Percentiles rank a stretch among this genome's conserved stretches.
Evolutionary conservation across 2,113 vertebrate species (phyloP).

Genomic region (Martes martes): DNA sequence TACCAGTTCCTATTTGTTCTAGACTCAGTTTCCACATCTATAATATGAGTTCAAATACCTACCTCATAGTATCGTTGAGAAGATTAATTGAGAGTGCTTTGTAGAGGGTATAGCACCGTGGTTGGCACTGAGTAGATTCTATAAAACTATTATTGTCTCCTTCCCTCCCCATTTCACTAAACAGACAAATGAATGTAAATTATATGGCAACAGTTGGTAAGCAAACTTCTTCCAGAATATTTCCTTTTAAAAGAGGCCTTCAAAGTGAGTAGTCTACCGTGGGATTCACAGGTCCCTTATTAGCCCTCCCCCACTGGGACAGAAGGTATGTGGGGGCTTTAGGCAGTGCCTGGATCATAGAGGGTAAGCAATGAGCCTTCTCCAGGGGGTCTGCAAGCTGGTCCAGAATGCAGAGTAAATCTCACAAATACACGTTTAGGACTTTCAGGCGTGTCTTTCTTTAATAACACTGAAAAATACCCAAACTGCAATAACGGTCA

Average conservation of each 20-base stretch:
- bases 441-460: not conserved
- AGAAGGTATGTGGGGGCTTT: not conserved
- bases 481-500: not conserved
- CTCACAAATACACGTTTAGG: not conserved
- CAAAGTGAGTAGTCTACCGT: not conserved
- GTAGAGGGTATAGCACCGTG: not conserved
- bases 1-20: not conserved
- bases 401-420: not conserved
- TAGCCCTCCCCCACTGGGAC: not conserved
- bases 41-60: not conserved
- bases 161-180: not conserved
- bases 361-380: not conserved
- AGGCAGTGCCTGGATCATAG: not conserved
- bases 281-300: not conserved
- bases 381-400: not conserved
- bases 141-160: not conserved
- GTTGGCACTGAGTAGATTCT: not conserved
- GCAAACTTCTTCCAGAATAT: not conserved
- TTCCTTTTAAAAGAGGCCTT: not conserved
- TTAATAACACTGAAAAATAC: not conserved
- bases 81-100: not conserved
- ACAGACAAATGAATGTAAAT: not conserved
- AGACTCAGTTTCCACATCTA: not conserved
- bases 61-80: not conserved
- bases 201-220: not conserved